Base-by-base conservation (phyloP, 2,113 vertebrate genomes). In the Delphinapterus leucas region DNA sequence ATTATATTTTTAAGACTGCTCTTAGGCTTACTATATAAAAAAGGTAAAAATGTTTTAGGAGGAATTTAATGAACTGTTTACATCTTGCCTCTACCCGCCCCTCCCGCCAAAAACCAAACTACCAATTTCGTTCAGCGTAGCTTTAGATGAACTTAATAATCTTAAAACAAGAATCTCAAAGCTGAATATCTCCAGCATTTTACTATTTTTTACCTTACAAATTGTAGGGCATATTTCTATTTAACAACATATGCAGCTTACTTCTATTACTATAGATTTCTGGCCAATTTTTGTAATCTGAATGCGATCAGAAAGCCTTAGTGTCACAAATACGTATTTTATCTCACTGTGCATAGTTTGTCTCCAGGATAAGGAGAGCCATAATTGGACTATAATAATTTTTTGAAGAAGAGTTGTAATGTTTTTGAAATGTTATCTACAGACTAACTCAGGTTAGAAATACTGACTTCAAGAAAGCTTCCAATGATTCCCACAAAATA, bases 121-220 rank as follows among this genome's bases (percentile, higher is more conserved):
- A 88, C 31, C 4, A 88, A 65, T 53, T n/a, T 60, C 18, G 0
- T n/a, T 81, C 13, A 71, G 25, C 79, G 17, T 73, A 77, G 33
- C 55, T 67, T 83, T 86, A 94, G 70, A 91, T 36, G 93, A 77
- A 47, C 5, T 44, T 36, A 41, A 61, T 61, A 74, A 20, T 25
- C n/a, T 85, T 93, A 92, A 95, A 76, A 63, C 49, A 89, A 91
- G 91, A 36, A 28, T 65, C 18, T 76, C 17, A 77, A 95, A 93
- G 58, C 21, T 41, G 41, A 79, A 0, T 76, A 76, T 44, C 61
- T 87, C 71, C 9, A 90, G 7, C 17, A 47, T 25, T 73, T 53
- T 61, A 38, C 38, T n/a, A 79, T 61, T 92, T 83, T 89, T 77
- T 67, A 14, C 6, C 21, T 28, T 81, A 63, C 3, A 73, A 86